Conservation (phyloP, 2,888 invertebrate species). For the Tricholauxania praeusta region DNA sequence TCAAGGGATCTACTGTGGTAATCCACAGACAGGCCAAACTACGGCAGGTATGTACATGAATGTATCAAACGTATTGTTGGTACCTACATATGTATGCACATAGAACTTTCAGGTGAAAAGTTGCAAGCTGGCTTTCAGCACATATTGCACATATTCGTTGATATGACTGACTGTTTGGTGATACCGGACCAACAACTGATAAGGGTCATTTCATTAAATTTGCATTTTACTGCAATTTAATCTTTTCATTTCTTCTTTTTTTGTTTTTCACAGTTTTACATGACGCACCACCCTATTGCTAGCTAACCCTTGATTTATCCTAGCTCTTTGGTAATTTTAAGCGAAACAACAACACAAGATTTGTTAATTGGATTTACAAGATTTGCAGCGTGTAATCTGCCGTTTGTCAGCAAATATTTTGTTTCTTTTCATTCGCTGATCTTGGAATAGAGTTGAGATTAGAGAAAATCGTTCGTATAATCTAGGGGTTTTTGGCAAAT, state of each 20-base stretch:
- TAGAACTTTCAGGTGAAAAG: too few species aligned
- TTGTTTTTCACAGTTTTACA: conserved; percentile 6
- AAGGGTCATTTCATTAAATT: conserved; percentile 40
- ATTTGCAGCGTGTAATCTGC: conserved; percentile 59
- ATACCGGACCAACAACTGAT: background rate
- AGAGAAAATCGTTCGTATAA: conserved; percentile 40
- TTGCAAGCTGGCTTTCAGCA: background rate
- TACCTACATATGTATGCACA: too few species aligned
- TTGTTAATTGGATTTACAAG: conserved; percentile 64
- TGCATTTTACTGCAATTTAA: conserved; percentile 35
- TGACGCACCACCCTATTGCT: background rate
- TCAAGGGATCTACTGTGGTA: conserved; percentile 60
- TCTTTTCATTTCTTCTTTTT: conserved; percentile 21
- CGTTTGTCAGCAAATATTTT: conserved; percentile 63
- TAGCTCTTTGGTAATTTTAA: background rate
- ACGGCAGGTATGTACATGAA: background rate
- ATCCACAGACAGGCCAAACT: conserved; percentile 47
- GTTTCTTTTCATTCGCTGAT: conserved; percentile 43
- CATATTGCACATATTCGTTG: conserved; percentile 3
- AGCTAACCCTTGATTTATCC: background rate
- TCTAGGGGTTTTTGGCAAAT: conserved; percentile 58
- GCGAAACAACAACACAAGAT: conserved; percentile 45
- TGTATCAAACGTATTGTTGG: too few species aligned
- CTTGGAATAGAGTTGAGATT: conserved; percentile 47
- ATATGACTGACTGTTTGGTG: too few species aligned